Base-by-base conservation (phyloP, 2,113 vertebrate genomes). In the Carassius carassius region DNA sequence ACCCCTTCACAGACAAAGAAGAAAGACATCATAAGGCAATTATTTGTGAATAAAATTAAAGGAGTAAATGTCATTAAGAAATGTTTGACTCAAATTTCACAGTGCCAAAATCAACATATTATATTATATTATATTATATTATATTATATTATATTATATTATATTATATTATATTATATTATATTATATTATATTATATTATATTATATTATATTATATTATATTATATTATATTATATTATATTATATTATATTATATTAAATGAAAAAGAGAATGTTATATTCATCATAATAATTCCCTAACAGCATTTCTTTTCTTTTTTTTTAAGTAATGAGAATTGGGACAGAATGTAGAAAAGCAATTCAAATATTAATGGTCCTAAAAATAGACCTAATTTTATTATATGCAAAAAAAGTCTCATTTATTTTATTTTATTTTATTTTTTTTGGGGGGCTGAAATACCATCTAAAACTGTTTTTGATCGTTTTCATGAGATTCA, bases 1-100 rank as follows among this genome's bases (percentile, higher is more conserved):
- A 84, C 35, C 17, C 76, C 17, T 67, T 54, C 37, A 78, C 19
- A 77, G 21, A 54, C 14, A 29, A 29, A n/a, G 41, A 54, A 80
- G 37, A 47, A 25, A n/a, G 35, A 12, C 19, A 0, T 75, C 73
- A 62, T 62, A 41, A 58, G 54, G 37, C 5, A 14, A 8, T 78
- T 60, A 60, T 37, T 23, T 78, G 21, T 41, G 19, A 4, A 10
- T 35, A 58, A 58, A 7, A 58, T 35, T 35, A 21, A 35, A 56
- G 10, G 19, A 4, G 4, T 58, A 2, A 23, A 16, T 78, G 5
- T 41, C 7, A 60, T 3, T 3, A 78, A 37, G 32, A 58, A 77
- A 78, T 78, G 2, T 35, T 4, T 12, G 29, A 21, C 5, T 77
- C 29, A 58, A 35, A 19, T 78, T 58, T 35, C 7, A 17, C 29